Percentiles rank a stretch among this genome's conserved stretches.
Evolutionary conservation across 30 jellyfish, hydroid and myxozoan genomes (phyloP).

Genomic region (Sanderia malayensis): DNA sequence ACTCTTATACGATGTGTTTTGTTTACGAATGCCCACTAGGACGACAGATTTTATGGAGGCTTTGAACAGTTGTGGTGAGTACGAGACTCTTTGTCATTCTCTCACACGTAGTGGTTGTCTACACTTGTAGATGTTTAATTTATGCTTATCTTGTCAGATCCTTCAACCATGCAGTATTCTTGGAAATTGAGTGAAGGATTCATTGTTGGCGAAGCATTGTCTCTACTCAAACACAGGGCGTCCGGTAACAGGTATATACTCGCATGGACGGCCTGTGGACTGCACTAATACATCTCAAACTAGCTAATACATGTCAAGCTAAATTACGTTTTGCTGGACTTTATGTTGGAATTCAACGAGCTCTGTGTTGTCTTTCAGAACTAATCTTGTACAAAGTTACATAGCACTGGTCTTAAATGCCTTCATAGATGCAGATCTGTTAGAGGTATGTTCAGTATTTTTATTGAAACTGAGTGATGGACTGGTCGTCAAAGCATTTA

Average conservation of each 20-base stretch:
- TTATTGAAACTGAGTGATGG: no score
- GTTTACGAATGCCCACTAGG: slow-evolving; percentile 70
- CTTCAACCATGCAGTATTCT: slow-evolving; percentile 74
- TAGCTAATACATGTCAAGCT: no score
- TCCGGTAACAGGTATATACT: slow-evolving; percentile 70
- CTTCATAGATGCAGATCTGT: slow-evolving; percentile 90
- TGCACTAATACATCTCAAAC: no score
- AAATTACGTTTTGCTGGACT: no score
- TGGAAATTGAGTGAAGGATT: slow-evolving; percentile 92
- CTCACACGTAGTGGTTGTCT: no score
- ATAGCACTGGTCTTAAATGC: slow-evolving; percentile 85
- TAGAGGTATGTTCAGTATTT: slow-evolving; percentile 63
- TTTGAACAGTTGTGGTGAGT: slow-evolving; percentile 88
- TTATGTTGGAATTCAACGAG: no score
- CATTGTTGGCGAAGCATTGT: slow-evolving; percentile 89
- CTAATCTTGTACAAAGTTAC: slow-evolving; percentile 81
- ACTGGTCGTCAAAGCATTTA: no score
- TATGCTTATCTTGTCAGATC: slow-evolving; percentile 51
- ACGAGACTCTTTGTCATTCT: no score
- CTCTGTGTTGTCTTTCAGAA: slow-evolving; percentile 74
- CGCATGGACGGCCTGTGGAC: no score
- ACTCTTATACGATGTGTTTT: slow-evolving; percentile 74
- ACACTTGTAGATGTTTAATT: neutral
- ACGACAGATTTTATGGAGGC: slow-evolving; percentile 83
- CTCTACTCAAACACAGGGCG: slow-evolving; percentile 91